Percentiles rank a stretch among this genome's conserved stretches.
These are phyloP conservation scores for Aradus depressus DNA, from an alignment of 2,888 invertebrate species.

Conservation along the genomic window DNA sequence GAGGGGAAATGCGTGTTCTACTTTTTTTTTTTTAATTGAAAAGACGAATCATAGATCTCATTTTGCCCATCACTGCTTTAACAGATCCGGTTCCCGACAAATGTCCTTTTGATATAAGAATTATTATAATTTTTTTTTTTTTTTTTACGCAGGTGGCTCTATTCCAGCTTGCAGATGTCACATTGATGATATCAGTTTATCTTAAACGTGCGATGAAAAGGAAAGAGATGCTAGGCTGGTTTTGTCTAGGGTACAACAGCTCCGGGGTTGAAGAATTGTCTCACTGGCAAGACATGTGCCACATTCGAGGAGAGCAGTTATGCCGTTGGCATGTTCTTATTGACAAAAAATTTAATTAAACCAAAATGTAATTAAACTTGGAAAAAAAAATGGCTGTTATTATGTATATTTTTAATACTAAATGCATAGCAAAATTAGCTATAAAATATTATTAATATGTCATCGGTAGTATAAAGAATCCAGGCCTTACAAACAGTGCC, in stretches of 20 bases:
- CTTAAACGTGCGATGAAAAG: conserved; percentile 84
- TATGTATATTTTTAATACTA: conserved; percentile 4
- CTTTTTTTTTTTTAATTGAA: too few species aligned
- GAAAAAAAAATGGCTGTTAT: too few species aligned
- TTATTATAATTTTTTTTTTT: conserved; percentile 9
- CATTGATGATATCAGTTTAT: conserved; percentile 87
- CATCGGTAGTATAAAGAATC: too few species aligned
- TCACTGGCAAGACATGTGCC: conserved; percentile 90
- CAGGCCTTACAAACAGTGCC: too few species aligned
- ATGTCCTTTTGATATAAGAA: conserved; percentile 10
- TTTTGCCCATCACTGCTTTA: too few species aligned
- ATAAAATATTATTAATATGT: too few species aligned
- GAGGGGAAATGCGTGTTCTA: too few species aligned
- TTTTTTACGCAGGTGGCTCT: conserved; percentile 66
- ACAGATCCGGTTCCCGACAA: too few species aligned
- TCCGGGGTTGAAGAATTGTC: conserved; percentile 84
- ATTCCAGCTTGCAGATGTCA: conserved; percentile 89
- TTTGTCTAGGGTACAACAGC: conserved; percentile 81
- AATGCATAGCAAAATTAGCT: conserved; percentile 5
- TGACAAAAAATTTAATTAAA: conserved; percentile 31
- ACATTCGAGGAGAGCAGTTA: conserved; percentile 72
- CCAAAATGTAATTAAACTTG: too few species aligned
- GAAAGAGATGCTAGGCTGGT: conserved; percentile 96
- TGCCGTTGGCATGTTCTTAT: conserved; percentile 89
- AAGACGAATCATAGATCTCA: too few species aligned